These are phyloP conservation scores for Sebastes schlegelii DNA, from an alignment of 2,113 vertebrate genomes.

Conservation along the genomic window DNA sequence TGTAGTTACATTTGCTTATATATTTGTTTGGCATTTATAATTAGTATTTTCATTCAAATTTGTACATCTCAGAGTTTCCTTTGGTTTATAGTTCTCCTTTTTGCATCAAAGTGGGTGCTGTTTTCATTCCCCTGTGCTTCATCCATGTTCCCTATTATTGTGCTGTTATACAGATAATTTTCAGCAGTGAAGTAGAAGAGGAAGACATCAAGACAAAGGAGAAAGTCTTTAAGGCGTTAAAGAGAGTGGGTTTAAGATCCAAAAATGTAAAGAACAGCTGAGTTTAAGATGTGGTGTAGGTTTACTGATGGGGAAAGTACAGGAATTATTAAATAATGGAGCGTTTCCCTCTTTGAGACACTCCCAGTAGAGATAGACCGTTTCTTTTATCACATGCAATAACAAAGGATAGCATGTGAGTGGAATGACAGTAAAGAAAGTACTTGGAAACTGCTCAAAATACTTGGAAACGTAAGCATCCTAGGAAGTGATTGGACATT, in stretches of 20 bases:
- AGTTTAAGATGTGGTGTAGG: too few species aligned
- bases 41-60: neutral
- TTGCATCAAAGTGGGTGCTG: neutral
- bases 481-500: neutral
- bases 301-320: too few species aligned
- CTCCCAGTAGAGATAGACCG: rapidly evolving
- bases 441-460: neutral
- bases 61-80: neutral
- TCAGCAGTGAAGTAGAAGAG: neutral
- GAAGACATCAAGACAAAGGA: neutral
- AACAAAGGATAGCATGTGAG: constrained; percentile 12
- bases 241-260: neutral
- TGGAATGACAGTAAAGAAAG: neutral
- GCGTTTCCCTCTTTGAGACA: neutral
- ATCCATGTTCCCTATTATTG: neutral
- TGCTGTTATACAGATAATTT: neutral
- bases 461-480: neutral
- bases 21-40: neutral
- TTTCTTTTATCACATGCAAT: neutral
- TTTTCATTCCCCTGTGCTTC: neutral
- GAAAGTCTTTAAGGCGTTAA: neutral
- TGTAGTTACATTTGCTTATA: neutral
- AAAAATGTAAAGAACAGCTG: neutral
- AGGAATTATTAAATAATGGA: too few species aligned
- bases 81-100: neutral